phyloP scores from a whole-genome alignment of 2,797 vertebrate species.

The Staurois parvus region DNA sequence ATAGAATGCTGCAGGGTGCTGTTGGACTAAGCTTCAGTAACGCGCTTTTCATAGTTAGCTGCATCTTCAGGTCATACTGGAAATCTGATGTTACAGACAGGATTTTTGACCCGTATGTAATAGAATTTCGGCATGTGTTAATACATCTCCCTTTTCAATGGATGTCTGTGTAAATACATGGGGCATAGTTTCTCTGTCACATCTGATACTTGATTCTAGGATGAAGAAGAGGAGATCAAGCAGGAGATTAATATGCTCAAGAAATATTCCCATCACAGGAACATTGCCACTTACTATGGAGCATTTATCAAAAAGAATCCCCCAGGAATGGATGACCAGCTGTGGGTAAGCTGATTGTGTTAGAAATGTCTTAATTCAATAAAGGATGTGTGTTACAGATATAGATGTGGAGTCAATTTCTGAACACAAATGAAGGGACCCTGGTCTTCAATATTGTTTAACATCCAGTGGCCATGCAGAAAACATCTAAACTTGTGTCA shows the following conservation, averaged over 20 bases:
- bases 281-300: slow-evolving; percentile 97
- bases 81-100: no score
- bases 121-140: neutral
- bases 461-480: no score
- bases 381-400: no score
- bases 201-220: slow-evolving; percentile 72
- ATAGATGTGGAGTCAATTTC: no score
- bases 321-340: slow-evolving; percentile 95
- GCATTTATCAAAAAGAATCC: slow-evolving; percentile 98
- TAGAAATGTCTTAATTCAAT: neutral
- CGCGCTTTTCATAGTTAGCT: no score
- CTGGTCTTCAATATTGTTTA: no score
- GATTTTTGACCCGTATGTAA: neutral
- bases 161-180: neutral
- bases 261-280: slow-evolving; percentile 97
- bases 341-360: slow-evolving; percentile 83
- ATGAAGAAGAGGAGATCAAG: slow-evolving; percentile 99
- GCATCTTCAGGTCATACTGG: no score
- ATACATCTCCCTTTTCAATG: neutral
- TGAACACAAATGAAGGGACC: no score
- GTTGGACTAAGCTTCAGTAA: no score
- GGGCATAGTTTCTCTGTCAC: neutral
- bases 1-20: no score
- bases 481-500: no score
- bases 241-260: slow-evolving; percentile 99